Percentiles rank a stretch among this genome's conserved stretches.
Conservation (phyloP, 2,113 vertebrate genomes). For the Pedetes capensis region DNA sequence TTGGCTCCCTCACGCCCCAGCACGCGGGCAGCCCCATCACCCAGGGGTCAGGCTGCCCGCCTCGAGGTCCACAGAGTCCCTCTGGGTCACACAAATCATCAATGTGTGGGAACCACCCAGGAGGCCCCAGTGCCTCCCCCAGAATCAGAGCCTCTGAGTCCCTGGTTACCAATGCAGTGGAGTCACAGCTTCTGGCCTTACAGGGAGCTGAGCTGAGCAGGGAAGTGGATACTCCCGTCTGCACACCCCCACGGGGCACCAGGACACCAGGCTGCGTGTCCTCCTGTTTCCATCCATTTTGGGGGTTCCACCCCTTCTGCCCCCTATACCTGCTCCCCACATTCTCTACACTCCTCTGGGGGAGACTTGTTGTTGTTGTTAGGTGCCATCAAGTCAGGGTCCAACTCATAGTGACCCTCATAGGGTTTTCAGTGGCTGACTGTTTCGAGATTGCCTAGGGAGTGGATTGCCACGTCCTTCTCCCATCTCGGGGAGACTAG, state of each 20-base stretch:
- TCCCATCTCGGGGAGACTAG: too few species aligned
- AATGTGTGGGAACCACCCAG: slow-evolving; percentile 44
- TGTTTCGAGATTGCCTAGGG: too few species aligned
- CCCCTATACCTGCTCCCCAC: rapidly evolving
- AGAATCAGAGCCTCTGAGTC: background rate
- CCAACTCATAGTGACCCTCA: too few species aligned
- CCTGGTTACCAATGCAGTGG: background rate
- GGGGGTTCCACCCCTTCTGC: rapidly evolving
- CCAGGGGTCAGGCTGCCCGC: background rate
- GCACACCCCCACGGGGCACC: rapidly evolving
- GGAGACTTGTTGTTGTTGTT: too few species aligned
- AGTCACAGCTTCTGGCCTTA: background rate
- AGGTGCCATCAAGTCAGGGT: too few species aligned
- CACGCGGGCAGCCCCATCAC: slow-evolving; percentile 27
- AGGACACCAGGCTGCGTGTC: background rate
- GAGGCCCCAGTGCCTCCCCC: background rate
- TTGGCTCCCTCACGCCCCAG: slow-evolving; percentile 54
- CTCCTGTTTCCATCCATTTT: rapidly evolving
- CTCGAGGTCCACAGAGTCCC: background rate
- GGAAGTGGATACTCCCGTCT: background rate
- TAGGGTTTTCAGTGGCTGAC: too few species aligned
- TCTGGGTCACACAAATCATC: slow-evolving; percentile 58
- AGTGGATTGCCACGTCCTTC: too few species aligned
- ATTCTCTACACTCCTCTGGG: rapidly evolving
- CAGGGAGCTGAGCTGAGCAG: background rate